phyloP scores from a whole-genome alignment of 2,797 vertebrate genomes.

The Lithobates pipiens region DNA sequence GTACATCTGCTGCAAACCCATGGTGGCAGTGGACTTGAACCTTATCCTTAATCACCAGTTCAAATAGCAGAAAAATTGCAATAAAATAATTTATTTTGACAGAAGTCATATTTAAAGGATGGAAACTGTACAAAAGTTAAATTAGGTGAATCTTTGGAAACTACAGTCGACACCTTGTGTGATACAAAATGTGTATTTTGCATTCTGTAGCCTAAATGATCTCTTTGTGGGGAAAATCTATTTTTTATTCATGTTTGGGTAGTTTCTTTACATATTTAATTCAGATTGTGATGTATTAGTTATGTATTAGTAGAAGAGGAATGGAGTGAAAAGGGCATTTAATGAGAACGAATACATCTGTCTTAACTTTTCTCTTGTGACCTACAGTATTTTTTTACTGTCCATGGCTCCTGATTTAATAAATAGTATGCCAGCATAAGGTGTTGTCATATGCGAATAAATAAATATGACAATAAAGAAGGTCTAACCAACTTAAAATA shows the following conservation, averaged over 20 bases:
- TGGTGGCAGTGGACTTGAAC: background rate
- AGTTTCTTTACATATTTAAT: slow-evolving; percentile 51
- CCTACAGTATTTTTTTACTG: slow-evolving; percentile 4
- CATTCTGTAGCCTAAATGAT: slow-evolving; percentile 22
- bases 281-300: slow-evolving; percentile 33
- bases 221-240: slow-evolving; percentile 4
- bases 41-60: background rate
- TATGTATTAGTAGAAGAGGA: slow-evolving; percentile 29
- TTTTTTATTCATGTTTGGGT: slow-evolving; percentile 52
- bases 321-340: slow-evolving; percentile 16
- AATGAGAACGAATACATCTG: slow-evolving; percentile 46
- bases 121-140: background rate
- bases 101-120: background rate
- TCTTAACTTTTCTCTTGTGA: slow-evolving; percentile 20
- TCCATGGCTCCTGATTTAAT: slow-evolving; percentile 11
- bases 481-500: background rate
- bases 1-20: too few relatives aligned
- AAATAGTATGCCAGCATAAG: slow-evolving; percentile 1
- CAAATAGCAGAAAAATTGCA: background rate
- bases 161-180: background rate
- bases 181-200: background rate
- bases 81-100: background rate
- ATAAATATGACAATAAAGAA: background rate
- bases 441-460: slow-evolving; percentile 29
- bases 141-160: background rate